phyloP scores from a whole-genome alignment of 2,888 invertebrate genomes.

The Venusia cambrica region DNA sequence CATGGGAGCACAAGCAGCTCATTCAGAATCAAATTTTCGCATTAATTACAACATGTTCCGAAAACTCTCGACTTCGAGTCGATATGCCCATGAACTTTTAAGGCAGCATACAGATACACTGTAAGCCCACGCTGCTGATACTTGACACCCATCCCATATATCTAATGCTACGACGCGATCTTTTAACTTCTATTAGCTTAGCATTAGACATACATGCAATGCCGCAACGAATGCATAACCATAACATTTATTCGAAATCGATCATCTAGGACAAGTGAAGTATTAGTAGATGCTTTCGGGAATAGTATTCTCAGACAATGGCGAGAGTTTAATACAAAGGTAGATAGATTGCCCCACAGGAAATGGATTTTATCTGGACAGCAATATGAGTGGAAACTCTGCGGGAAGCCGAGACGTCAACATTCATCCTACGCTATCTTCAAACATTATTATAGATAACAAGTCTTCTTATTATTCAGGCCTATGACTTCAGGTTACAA shows the following conservation, averaged over 20 bases:
- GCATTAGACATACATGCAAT: conserved; percentile 50
- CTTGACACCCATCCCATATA: conserved; percentile 59
- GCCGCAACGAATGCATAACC: conserved; percentile 58
- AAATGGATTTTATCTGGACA: conserved; percentile 55
- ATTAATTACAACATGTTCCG: conserved; percentile 6
- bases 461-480: conserved; percentile 6
- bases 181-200: conserved; percentile 51
- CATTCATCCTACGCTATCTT: conserved; percentile 18
- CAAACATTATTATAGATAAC: conserved; percentile 2
- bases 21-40: conserved; percentile 5
- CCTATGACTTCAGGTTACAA: conserved; percentile 3
- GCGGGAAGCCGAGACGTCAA: conserved; percentile 45
- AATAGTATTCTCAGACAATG: conserved; percentile 50
- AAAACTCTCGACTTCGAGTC: conserved; percentile 12
- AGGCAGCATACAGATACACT: conserved; percentile 40
- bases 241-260: conserved; percentile 60
- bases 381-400: conserved; percentile 42
- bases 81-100: conserved; percentile 22
- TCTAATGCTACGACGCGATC: conserved; percentile 39
- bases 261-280: conserved; percentile 34
- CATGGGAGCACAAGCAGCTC: conserved; percentile 15
- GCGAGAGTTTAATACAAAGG: conserved; percentile 52
- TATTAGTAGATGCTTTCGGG: conserved; percentile 24
- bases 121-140: conserved; percentile 56
- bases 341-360: conserved; percentile 57